Base-by-base conservation (phyloP, 2,113 vertebrate genomes). In the Callorhinus ursinus region DNA sequence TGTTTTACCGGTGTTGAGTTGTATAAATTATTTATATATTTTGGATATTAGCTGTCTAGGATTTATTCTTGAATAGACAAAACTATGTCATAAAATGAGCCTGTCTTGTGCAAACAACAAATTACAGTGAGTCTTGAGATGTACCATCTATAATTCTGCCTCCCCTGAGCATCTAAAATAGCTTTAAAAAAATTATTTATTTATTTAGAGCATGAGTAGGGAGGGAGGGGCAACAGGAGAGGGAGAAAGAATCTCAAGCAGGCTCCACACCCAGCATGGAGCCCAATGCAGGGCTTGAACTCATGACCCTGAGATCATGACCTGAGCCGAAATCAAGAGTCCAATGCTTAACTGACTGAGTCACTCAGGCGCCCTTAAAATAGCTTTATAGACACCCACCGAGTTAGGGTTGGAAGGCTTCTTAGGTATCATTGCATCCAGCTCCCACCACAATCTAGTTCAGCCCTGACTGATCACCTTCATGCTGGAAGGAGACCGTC, bases 11-110 rank as follows among this genome's bases (percentile, higher is more conserved):
- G 7, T 76, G 24, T 46, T 76, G 14, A 46, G 42, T 28, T 46
- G 42, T 28, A 13, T 46, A 28, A 46, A 49, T 76, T 42, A 76
- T 46, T 26, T 42, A 46, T 28, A 28, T 46, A 76, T 76, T 76
- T 76, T 46, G 24, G 72, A 28, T 28, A 28, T 46, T 76, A 76
- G 42, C 39, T 42, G 5, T 46, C 72, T 46, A 76, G 26, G 72
- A 0, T 76, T 98, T 95, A 33, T 98, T 67, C 96, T 76, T 0
- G 95, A 98, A 15, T 84, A n/a, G 82, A 98, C 96, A 99, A 97
- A 97, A 83, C 49, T 0, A 98, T 99, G 51, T 0, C 96, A 15
- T 98, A 98, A 98, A 99, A 98, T 21, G 0, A 92, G 83, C 97
- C 95, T 21, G 51, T 97, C 55, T 99, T 77, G 85, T 97, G 83